Base-by-base conservation (phyloP, 2,888 invertebrate genomes). In the Deroplatys truncata region DNA sequence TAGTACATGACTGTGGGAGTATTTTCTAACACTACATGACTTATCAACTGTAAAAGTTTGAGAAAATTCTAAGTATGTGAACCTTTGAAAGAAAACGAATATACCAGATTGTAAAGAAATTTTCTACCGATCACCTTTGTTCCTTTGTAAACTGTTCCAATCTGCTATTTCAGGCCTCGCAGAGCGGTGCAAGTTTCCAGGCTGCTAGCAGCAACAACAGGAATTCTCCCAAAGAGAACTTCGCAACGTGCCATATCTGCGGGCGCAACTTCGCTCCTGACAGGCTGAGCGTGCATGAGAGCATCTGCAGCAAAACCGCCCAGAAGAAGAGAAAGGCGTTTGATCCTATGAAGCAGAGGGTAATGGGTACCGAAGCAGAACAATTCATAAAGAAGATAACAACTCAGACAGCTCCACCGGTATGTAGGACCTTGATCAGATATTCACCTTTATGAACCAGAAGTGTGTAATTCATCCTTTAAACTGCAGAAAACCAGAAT, bases 261-360 rank as follows among this genome's bases (percentile, higher is more conserved):
- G 96, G 96, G 0, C 95, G 98, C 0, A 95, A 95, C 92, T 98
- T 99, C 93, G 97, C 96, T 13, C 93, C 95, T 28, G 98, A 99
- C 92, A 95, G 99, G 2, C 94, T 98, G 88, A 94, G 93, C 10
- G 97, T 96, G 91, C 99, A 99, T 93, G 96, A 98, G 93, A 95
- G 96, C 49, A 97, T 98, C 91, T 99, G 99, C 93, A 94, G 95
- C 91, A 98, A 97, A 93, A 95, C 97, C 1, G 94, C 95, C 86
- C 94, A 95, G 90, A 98, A 98, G 93, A 98, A 98, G 92, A 95
- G 99, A 91, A 99, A 98, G 94, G 96, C 96, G 0, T 99, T 98
- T 93, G 99, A 99, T 93, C 97, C 97, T 3, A 95, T 97, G 84
- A 98, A 98, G 92, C 98, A 98, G 93, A 94, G 99, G n/a, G 96